phyloP scores from a whole-genome alignment of 2,888 invertebrate genomes.

The Acanthosepion lycidas region DNA sequence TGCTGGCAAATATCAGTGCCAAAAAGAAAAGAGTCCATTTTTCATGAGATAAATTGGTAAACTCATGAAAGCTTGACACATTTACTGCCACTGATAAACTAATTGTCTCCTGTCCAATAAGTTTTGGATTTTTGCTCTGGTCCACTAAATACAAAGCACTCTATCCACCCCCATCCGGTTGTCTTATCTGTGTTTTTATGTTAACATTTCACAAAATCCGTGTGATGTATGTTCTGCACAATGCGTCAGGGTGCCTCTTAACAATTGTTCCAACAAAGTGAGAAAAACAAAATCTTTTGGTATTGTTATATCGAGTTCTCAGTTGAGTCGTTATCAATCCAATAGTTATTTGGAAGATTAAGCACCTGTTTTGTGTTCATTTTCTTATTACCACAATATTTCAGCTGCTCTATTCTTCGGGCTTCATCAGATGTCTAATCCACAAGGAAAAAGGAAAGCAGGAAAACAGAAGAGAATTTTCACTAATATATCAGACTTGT shows the following conservation, averaged over 20 bases:
- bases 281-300: neutral
- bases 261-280: neutral
- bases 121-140: neutral
- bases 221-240: neutral
- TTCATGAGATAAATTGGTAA: neutral
- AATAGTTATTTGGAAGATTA: neutral
- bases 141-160: neutral
- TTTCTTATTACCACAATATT: neutral
- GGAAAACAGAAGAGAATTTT: too few species aligned
- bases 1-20: neutral
- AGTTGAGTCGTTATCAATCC: too few species aligned
- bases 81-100: neutral
- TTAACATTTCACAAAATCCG: neutral
- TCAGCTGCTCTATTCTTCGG: neutral
- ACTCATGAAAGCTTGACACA: neutral
- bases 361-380: neutral
- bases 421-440: neutral
- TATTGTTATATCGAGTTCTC: neutral
- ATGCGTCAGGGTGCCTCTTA: neutral
- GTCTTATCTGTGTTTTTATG: neutral
- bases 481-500: too few species aligned
- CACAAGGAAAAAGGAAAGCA: too few species aligned
- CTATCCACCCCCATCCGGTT: neutral
- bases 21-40: neutral
- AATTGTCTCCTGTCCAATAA: neutral